Conservation (phyloP, 30 jellyfish, hydroid and myxozoan genomes). For the Aurelia aurita complex sp. Pacific region DNA sequence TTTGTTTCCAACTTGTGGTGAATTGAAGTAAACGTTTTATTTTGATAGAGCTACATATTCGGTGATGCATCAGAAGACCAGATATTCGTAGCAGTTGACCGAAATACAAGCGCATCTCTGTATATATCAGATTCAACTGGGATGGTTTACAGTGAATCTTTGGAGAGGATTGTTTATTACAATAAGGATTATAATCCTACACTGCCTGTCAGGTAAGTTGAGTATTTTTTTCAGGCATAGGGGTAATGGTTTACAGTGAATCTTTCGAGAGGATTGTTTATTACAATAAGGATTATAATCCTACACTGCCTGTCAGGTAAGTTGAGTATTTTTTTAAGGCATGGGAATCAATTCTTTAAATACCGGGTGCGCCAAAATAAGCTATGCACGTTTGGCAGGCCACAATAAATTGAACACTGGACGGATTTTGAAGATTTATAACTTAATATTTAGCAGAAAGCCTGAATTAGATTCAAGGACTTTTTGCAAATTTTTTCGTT, state of each 20-base stretch:
- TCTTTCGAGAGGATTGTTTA: conserved; percentile 74
- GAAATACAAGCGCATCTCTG: conserved; percentile 49
- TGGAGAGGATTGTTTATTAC: conserved; percentile 69
- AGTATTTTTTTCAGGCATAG: background rate
- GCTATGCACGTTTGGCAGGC: too few species aligned
- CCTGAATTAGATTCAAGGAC: too few species aligned
- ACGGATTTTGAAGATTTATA: too few species aligned
- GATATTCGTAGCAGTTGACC: conserved; percentile 87
- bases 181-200: conserved; percentile 69
- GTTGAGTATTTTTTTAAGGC: background rate
- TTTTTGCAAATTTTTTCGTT: too few species aligned
- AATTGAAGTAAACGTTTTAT: background rate
- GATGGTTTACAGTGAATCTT: conserved; percentile 61
- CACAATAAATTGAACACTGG: too few species aligned
- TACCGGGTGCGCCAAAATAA: too few species aligned
- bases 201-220: conserved; percentile 54
- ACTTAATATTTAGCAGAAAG: too few species aligned
- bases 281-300: conserved; percentile 70
- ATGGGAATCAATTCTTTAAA: too few species aligned
- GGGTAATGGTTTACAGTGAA: conserved; percentile 61
- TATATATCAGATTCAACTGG: conserved; percentile 89
- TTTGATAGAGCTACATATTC: conserved; percentile 66
- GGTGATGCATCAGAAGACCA: conserved; percentile 97
- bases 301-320: conserved; percentile 64
- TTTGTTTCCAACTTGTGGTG: background rate